Evolutionary conservation across 2,888 invertebrate genomes (phyloP), one percentile per base, ranked within the genome.

Genomic region (Cephus spinipes): DNA sequence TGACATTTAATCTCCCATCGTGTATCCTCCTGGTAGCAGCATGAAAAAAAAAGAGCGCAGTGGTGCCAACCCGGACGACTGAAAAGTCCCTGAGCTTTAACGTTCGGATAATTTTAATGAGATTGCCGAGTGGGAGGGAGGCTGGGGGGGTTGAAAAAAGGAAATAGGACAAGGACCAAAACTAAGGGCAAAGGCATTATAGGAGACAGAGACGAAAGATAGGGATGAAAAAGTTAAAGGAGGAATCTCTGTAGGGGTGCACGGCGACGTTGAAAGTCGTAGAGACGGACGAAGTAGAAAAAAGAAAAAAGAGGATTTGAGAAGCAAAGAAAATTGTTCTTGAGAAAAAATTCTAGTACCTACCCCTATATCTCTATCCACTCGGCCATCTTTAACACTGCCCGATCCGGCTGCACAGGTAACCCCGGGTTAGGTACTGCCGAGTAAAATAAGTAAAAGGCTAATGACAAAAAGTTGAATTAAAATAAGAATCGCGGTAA

Each of bases 71-170:
- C 23, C 23, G 55, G 9, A 23, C 23, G 55, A 55, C 9, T 9
- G 55, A 23, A 55, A 55, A 55, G 55, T 55, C 55, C 23, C 23
- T 23, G 55, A 55, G 55, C 40, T 55, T 55, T 23, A 23, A 9
- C 23, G 9, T 23, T 55, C 77, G 88, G 87, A 88, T 89, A 86
- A 88, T 87, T 89, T 88, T 89, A 90, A 90, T 89, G 88, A 88
- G 89, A 87, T 88, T 85, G 82, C 77, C 80, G 76, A 76, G 74
- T 1, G 35, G 3, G 11, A 34, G 9, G 1, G 15, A 4, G 74
- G 32, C 35, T 35, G 34, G 55, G 4, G 6, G 40, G 35, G 2
- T 12, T 3, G 15, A 33, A 30, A 32, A 12, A 32, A 71, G n/a
- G 36, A 35, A 33, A 55, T 23, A 9, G 55, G 23, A 23, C 55